Conservation (phyloP, 64 coral and sea anemone species). For the Dendronephthya gigantea region DNA sequence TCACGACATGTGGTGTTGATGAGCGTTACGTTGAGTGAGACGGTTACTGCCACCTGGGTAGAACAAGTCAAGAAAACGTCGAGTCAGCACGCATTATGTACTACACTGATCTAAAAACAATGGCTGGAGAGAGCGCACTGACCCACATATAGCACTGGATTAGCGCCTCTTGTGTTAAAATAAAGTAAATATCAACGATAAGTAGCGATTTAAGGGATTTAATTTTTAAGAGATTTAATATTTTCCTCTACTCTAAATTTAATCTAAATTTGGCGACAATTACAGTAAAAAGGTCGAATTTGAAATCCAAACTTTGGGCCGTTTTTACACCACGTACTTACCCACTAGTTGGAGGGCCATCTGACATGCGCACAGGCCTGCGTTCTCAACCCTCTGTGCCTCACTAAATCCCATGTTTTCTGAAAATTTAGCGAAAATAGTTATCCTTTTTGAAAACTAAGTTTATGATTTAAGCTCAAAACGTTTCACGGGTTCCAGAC, state of each 20-base stretch:
- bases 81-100: background rate
- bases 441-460: too few species aligned
- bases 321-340: too few species aligned
- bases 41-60: constrained; percentile 11
- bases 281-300: too few species aligned
- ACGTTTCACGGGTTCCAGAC: too few species aligned
- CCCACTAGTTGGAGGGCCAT: background rate
- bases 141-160: background rate
- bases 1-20: background rate
- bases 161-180: background rate
- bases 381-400: background rate
- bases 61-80: background rate
- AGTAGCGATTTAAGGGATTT: too few species aligned
- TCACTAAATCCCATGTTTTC: background rate
- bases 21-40: background rate
- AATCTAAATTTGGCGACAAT: too few species aligned
- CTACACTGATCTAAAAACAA: background rate
- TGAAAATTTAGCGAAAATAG: background rate
- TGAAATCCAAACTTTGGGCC: too few species aligned
- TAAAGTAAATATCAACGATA: background rate
- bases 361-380: background rate
- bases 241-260: too few species aligned
- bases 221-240: too few species aligned
- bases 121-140: background rate
- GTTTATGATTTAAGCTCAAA: too few species aligned